Conservation (phyloP, 2,797 vertebrate species). For the Chrosomus eos region DNA sequence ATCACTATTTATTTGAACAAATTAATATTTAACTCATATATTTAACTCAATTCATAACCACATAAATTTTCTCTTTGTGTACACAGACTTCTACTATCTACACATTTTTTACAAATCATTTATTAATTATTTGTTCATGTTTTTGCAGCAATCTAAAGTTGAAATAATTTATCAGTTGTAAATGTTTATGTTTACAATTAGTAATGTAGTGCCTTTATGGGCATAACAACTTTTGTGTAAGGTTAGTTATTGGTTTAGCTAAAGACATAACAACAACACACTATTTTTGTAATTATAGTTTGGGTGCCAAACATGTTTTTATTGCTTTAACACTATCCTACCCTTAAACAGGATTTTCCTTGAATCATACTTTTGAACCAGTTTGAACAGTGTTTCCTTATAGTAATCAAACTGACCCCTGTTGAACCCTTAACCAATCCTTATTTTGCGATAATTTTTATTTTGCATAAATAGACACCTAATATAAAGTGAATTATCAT, state of each 20-base stretch:
- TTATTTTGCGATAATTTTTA: too few species aligned
- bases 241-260: background rate
- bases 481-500: too few species aligned
- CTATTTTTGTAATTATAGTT: background rate
- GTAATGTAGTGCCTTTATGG: background rate
- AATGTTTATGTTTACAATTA: background rate
- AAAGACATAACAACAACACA: background rate
- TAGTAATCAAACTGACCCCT: too few species aligned
- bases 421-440: too few species aligned
- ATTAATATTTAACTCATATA: background rate
- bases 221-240: background rate
- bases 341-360: too few species aligned
- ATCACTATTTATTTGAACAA: too few species aligned
- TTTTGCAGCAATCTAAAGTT: background rate
- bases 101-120: background rate
- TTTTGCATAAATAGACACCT: too few species aligned
- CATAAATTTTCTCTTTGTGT: background rate
- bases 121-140: background rate
- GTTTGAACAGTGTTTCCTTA: too few species aligned
- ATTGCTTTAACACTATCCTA: background rate
- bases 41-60: background rate
- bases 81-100: too few species aligned
- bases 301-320: background rate
- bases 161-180: background rate
- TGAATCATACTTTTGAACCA: too few species aligned